phyloP scores from a whole-genome alignment of 1,140 invertebrate species.

The Nasonia longicornis region DNA sequence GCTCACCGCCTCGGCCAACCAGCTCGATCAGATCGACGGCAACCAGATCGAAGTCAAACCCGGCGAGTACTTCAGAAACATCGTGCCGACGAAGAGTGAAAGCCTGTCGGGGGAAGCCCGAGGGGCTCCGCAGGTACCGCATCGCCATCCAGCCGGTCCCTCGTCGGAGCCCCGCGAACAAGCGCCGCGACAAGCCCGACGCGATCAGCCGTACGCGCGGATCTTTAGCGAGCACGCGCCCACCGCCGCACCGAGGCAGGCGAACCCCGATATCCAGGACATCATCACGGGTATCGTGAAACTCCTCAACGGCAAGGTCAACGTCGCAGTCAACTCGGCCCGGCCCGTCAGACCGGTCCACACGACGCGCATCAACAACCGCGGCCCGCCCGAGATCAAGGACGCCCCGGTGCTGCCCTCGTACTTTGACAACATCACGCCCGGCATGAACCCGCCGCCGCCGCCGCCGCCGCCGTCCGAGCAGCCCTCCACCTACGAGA shows the following conservation, averaged over 20 bases:
- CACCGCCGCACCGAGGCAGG: constrained; percentile 66
- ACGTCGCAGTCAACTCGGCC: constrained; percentile 80
- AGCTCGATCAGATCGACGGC: constrained; percentile 61
- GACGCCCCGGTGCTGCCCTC: constrained; percentile 77
- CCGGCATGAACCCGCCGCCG: constrained; percentile 69
- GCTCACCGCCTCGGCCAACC: constrained; percentile 61
- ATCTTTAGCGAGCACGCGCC: constrained; percentile 62
- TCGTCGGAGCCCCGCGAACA: constrained; percentile 73
- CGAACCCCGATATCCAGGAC: constrained; percentile 88
- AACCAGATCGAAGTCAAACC: constrained; percentile 66
- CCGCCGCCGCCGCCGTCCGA: constrained; percentile 55
- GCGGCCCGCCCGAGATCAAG: constrained; percentile 85
- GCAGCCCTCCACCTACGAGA: constrained; percentile 64
- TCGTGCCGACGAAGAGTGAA: constrained; percentile 56
- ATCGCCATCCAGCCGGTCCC: constrained; percentile 62
- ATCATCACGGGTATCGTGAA: constrained; percentile 92
- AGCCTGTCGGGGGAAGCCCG: constrained; percentile 76
- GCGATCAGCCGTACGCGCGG: constrained; percentile 57
- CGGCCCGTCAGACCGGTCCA: constrained; percentile 58
- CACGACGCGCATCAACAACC: constrained; percentile 81
- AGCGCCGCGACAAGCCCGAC: constrained; percentile 59
- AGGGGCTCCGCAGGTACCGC: constrained; percentile 76
- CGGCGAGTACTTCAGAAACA: constrained; percentile 61
- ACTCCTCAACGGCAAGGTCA: constrained; percentile 88
- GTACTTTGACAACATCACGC: constrained; percentile 76